phyloP scores from a whole-genome alignment of 2,113 vertebrate species.

The Actinemys pallida region DNA sequence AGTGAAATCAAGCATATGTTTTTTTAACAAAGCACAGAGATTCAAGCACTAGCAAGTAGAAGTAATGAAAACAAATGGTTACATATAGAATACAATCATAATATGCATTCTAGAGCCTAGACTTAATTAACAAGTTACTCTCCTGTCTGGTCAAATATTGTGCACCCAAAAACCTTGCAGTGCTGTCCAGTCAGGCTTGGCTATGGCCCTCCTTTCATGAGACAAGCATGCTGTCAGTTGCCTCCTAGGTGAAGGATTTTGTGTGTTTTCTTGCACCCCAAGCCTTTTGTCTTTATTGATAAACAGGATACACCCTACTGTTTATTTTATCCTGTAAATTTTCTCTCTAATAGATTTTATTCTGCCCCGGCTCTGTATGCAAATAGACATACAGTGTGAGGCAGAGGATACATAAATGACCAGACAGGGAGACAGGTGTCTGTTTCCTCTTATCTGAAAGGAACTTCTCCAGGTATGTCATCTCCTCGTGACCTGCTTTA shows the following conservation, averaged over 20 bases:
- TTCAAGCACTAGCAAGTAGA: background rate
- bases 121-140: background rate
- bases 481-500: background rate
- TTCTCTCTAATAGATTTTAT: background rate
- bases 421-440: background rate
- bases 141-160: background rate
- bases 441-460: background rate
- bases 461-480: background rate
- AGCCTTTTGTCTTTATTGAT: background rate
- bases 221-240: background rate
- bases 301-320: background rate
- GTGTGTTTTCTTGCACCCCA: background rate
- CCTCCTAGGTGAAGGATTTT: background rate
- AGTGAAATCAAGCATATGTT: background rate
- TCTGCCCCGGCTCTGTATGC: background rate
- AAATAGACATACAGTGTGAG: background rate
- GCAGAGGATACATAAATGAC: background rate
- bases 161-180: background rate
- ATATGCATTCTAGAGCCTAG: background rate
- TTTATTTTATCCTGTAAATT: background rate
- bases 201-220: background rate
- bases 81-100: background rate
- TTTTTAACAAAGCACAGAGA: background rate
- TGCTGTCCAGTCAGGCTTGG: background rate
- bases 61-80: background rate